These are phyloP conservation scores for Andrena haemorrhoa DNA, from an alignment of 2,888 invertebrate genomes.

Conservation along the genomic window DNA sequence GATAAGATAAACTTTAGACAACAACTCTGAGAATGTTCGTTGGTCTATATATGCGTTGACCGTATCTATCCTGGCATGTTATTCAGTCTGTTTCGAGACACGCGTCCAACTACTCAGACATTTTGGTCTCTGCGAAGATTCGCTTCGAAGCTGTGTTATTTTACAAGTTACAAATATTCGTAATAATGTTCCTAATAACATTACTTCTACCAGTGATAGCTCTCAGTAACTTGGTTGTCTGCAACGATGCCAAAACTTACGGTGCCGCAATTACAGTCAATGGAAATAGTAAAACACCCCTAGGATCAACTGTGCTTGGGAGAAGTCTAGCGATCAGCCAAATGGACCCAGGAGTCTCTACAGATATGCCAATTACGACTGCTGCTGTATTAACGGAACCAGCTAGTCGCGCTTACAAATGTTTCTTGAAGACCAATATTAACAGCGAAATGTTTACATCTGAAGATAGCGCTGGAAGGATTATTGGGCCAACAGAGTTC, in stretches of 20 bases:
- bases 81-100: background rate
- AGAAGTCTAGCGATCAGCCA: too few species aligned
- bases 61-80: background rate
- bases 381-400: too few species aligned
- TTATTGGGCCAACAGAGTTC: too few species aligned
- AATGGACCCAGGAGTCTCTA: too few species aligned
- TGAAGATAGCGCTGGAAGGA: too few species aligned
- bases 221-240: background rate
- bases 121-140: background rate
- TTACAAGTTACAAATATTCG: background rate
- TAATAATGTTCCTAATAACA: constrained; percentile 14
- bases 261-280: background rate
- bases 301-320: too few species aligned
- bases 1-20: constrained; percentile 34
- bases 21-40: background rate
- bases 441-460: too few species aligned
- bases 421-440: too few species aligned
- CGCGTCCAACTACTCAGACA: background rate
- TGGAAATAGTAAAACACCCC: background rate
- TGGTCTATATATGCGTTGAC: constrained; percentile 7
- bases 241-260: background rate
- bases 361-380: too few species aligned
- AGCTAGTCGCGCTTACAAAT: too few species aligned
- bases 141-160: background rate
- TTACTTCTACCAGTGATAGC: background rate